Percentiles rank a stretch among this genome's conserved stretches.
phyloP scores from a whole-genome alignment of 2,888 invertebrate genomes.

The Villa cingulata region DNA sequence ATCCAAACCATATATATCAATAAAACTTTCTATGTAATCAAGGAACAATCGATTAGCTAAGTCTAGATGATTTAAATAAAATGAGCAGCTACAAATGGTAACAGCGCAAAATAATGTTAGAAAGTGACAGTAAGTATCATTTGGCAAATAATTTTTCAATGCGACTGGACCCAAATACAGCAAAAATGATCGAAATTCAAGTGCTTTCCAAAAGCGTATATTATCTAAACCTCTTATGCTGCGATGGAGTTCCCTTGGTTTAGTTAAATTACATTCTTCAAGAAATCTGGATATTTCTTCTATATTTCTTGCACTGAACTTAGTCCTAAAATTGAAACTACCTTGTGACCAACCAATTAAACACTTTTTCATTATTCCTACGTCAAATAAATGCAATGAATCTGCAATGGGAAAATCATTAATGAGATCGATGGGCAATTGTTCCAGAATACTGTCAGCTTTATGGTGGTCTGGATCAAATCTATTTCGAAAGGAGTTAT shows the following conservation, averaged over 20 bases:
- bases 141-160: slow-evolving; percentile 9
- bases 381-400: slow-evolving; percentile 5
- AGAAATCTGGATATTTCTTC: neutral
- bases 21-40: slow-evolving; percentile 12
- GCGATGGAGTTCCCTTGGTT: slow-evolving; percentile 4
- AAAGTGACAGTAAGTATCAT: slow-evolving; percentile 14
- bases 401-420: slow-evolving; percentile 1
- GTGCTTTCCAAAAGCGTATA: slow-evolving; percentile 15
- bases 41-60: slow-evolving; percentile 12
- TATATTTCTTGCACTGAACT: too few species aligned
- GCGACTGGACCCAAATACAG: slow-evolving; percentile 14
- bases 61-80: slow-evolving; percentile 3
- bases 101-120: slow-evolving; percentile 15
- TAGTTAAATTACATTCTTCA: too few species aligned
- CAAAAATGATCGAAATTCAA: slow-evolving; percentile 16
- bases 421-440: slow-evolving; percentile 3
- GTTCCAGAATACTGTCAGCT: neutral
- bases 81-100: neutral
- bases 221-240: neutral
- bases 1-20: slow-evolving; percentile 13
- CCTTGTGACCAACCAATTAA: neutral
- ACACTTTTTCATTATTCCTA: slow-evolving; percentile 2
- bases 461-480: neutral
- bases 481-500: neutral
- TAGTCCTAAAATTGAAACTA: too few species aligned